These are phyloP conservation scores for Entosphenus tridentatus DNA, from an alignment of 2,113 vertebrate species.

Conservation along the genomic window DNA sequence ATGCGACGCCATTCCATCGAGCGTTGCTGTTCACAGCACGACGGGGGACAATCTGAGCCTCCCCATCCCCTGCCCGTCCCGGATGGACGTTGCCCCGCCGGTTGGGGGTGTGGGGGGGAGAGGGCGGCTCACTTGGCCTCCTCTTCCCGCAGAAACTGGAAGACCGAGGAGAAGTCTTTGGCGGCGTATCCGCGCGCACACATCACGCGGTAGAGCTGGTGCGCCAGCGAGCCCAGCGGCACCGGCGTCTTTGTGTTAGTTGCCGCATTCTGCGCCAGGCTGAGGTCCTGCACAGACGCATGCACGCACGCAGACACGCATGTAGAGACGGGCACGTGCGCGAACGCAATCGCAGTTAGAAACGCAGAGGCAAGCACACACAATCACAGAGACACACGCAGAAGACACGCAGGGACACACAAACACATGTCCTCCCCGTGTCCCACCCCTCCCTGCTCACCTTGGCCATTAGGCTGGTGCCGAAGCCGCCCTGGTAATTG, in stretches of 20 bases:
- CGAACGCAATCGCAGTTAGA: no score
- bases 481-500: conserved; percentile 90
- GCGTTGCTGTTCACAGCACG: no score
- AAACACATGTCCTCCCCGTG: no score
- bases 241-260: conserved; percentile 71
- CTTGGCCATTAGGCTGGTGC: conserved; percentile 86
- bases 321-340: no score
- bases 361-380: no score
- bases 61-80: no score
- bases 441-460: conserved; percentile 17
- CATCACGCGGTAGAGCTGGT: conserved; percentile 92
- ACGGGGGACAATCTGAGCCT: no score
- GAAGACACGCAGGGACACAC: background rate
- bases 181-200: conserved; percentile 66
- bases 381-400: conserved; percentile 5
- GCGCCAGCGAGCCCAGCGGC: conserved; percentile 59
- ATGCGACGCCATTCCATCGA: no score
- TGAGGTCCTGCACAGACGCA: conserved; percentile 44
- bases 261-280: conserved; percentile 72
- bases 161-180: conserved; percentile 94
- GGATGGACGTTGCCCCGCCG: no score
- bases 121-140: conserved; percentile 33
- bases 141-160: conserved; percentile 89
- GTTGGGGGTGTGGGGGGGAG: no score
- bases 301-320: no score